A percentile compares a stretch with the other conserved stretches of the same genome.
Conservation (phyloP, 2,797 vertebrate genomes). For the Betta splendens region DNA sequence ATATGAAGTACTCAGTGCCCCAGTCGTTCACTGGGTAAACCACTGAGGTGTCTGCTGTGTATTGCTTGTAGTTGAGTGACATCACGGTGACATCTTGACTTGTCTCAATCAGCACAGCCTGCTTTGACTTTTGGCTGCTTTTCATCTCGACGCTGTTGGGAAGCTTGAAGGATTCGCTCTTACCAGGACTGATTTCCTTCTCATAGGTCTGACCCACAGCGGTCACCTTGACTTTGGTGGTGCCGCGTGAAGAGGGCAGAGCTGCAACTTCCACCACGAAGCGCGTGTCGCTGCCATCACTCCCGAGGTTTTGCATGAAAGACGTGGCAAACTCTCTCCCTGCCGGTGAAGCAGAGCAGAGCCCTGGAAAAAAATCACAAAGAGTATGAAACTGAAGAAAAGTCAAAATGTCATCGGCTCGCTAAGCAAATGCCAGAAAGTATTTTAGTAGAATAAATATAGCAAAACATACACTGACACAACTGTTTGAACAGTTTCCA, state of each 20-base stretch:
- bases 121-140: conserved; percentile 36
- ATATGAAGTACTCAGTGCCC: conserved; percentile 70
- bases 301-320: conserved; percentile 74
- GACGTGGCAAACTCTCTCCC: conserved; percentile 71
- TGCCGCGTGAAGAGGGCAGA: conserved; percentile 27
- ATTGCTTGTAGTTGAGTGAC: conserved; percentile 62
- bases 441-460: no score
- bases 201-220: conserved; percentile 32
- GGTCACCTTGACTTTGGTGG: conserved; percentile 61
- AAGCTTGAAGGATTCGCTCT: conserved; percentile 47
- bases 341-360: conserved; percentile 30
- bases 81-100: conserved; percentile 60
- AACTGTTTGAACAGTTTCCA: neutral
- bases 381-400: neutral
- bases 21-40: conserved; percentile 65
- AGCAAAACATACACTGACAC: neutral
- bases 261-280: conserved; percentile 66
- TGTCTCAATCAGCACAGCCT: conserved; percentile 57
- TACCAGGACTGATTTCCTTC: conserved; percentile 43
- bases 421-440: neutral
- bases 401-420: neutral
- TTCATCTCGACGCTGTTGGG: conserved; percentile 57
- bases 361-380: conserved; percentile 35
- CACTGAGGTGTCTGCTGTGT: conserved; percentile 62
- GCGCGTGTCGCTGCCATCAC: conserved; percentile 1